phyloP scores from a whole-genome alignment of 1,140 invertebrate species.

The Polyergus mexicanus region DNA sequence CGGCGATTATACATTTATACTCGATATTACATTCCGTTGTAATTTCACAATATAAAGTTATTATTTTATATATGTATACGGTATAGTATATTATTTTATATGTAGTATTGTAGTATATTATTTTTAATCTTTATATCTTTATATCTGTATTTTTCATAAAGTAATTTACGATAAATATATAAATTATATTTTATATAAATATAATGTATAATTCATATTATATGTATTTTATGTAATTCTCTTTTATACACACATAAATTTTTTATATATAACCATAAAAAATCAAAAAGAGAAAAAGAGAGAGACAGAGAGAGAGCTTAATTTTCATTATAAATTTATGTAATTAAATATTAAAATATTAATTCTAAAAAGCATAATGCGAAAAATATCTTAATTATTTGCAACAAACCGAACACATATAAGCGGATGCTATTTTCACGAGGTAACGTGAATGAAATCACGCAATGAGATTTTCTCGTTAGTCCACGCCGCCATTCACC shows the following conservation, averaged over 20 bases:
- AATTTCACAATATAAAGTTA: too few relatives aligned
- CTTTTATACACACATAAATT: not conserved
- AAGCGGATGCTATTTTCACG: constrained; percentile 59
- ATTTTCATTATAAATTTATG: too few relatives aligned
- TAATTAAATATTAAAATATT: not conserved
- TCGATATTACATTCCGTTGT: too few relatives aligned
- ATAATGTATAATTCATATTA: too few relatives aligned
- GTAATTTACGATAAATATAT: too few relatives aligned
- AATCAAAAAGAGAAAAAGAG: not conserved
- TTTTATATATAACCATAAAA: not conserved
- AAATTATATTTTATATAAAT: too few relatives aligned
- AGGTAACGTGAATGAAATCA: constrained; percentile 64
- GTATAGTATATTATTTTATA: too few relatives aligned
- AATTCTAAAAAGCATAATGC: not conserved
- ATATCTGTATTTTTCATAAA: too few relatives aligned
- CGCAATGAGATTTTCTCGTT: constrained; percentile 63
- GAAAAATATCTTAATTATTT: constrained; percentile 36
- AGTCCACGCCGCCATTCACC: constrained; percentile 56
- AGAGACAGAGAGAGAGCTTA: too few relatives aligned
- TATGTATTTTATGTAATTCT: not conserved
- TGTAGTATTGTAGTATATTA: not conserved
- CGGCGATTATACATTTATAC: too few relatives aligned
- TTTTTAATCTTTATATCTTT: not conserved
- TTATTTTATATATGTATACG: not conserved
- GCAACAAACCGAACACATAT: constrained; percentile 32